Percentiles rank a stretch among this genome's conserved stretches.
These are phyloP conservation scores for human (Homo sapiens) DNA, from an alignment of 2,113 vertebrate genomes.

Conservation along the genomic window DNA sequence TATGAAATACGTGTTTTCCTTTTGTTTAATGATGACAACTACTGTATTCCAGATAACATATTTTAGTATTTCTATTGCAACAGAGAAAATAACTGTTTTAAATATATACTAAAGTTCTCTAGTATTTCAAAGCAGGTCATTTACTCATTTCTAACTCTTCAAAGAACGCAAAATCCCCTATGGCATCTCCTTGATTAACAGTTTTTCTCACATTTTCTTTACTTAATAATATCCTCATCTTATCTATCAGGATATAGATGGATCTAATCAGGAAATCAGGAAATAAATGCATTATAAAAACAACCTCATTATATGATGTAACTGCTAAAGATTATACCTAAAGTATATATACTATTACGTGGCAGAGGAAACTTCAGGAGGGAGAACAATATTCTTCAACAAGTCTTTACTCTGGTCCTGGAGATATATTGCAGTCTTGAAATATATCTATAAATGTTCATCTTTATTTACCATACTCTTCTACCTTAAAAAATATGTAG, in stretches of 20 bases:
- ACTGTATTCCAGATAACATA: not conserved
- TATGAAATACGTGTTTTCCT: not conserved
- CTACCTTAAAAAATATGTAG: not conserved
- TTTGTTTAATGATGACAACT: not conserved
- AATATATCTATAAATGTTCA: too few species aligned
- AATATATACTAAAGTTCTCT: not conserved
- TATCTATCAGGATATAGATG: not conserved
- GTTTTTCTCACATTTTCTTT: not conserved
- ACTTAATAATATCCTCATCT: not conserved
- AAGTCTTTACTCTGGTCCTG: fast-evolving
- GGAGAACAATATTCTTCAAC: not conserved
- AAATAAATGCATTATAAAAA: not conserved
- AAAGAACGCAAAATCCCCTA: not conserved
- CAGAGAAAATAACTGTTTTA: not conserved
- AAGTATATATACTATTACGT: not conserved
- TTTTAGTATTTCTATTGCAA: not conserved
- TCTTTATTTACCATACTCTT: not conserved
- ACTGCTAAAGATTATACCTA: not conserved
- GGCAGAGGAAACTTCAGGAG: not conserved
- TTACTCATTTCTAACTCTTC: not conserved
- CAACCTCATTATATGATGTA: not conserved
- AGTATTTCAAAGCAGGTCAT: not conserved
- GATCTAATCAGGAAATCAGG: not conserved
- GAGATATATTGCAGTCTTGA: not conserved
- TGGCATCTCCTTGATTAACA: not conserved